Evolutionary conservation across 2,113 vertebrate species (phyloP), one percentile per base, ranked within the genome.

Genomic region (Ageneiosus marmoratus): DNA sequence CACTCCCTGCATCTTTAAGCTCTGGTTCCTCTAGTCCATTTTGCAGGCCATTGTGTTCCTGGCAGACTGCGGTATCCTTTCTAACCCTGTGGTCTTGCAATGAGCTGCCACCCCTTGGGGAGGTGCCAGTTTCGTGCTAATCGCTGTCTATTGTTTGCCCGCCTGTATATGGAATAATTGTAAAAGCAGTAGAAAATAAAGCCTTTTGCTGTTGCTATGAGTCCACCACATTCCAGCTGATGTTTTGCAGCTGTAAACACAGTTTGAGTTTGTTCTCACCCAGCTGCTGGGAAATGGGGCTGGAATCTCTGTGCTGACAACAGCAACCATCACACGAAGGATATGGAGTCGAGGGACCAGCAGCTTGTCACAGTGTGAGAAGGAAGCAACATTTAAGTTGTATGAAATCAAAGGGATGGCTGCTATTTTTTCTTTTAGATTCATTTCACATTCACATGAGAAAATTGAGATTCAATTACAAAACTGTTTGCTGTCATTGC

Each of bases 221-320:
- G 80, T 78, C 58, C 77, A 32, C 18, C 18, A 77, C 65, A 83
- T 76, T 83, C 74, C 77, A 73, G 72, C 82, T 86, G 88, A 86
- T 87, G 80, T 81, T 87, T 84, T 84, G 83, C 88, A 87, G 83
- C 85, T 84, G 86, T 86, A 84, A 86, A 87, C 81, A 83, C 34
- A 44, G 84, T 82, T 77, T 65, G 11, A 20, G 77, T 84, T 86
- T 89, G 85, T 85, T 83, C 84, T 87, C 88, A 86, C 48, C 18
- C 65, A 55, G 84, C 88, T 86, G 88, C 88, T 89, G 84, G 62
- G 62, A 83, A 84, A 87, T 63, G n/a, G 78, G 75, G 63, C 80
- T 75, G 44, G 75, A 84, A 79, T 88, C 60, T 77, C 50, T 82
- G 78, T 46, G 55, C 70, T 77, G 74, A 80, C 72, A 65, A 58